Conservation (phyloP, 2,113 vertebrate species). For the Phyllopteryx taeniolatus region DNA sequence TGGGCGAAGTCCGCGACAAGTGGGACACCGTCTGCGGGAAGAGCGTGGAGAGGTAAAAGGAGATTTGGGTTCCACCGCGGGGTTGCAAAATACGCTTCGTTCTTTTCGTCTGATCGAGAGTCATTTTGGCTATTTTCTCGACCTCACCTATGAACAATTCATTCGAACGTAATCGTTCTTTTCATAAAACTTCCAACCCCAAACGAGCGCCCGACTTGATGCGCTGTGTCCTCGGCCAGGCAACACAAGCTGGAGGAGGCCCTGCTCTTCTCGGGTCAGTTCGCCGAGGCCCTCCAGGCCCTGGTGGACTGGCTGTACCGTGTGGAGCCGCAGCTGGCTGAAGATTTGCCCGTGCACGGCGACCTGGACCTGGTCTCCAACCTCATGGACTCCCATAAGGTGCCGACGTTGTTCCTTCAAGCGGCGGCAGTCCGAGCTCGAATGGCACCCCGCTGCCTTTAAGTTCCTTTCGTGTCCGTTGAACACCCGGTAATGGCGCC, state of each 20-base stretch:
- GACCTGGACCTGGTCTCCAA: constrained; percentile 97
- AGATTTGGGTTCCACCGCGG: neutral
- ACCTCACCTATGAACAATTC: too few relatives aligned
- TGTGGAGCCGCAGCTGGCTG: constrained; percentile 92
- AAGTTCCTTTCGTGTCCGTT: neutral
- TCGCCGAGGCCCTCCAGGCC: constrained; percentile 94
- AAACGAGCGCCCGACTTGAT: too few relatives aligned
- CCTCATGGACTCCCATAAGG: constrained; percentile 98
- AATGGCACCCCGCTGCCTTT: neutral
- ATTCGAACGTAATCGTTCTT: too few relatives aligned
- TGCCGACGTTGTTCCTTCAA: constrained; percentile 36
- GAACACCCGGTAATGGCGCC: neutral
- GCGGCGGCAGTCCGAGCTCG: neutral
- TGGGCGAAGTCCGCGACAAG: constrained; percentile 94
- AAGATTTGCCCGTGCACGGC: constrained; percentile 94
- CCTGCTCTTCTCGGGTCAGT: constrained; percentile 96
- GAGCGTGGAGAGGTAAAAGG: constrained; percentile 91
- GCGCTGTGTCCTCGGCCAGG: constrained; percentile 59
- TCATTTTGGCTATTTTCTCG: too few relatives aligned
- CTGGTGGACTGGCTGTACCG: constrained; percentile 97
- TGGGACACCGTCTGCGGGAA: constrained; percentile 99
- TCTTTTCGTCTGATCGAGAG: too few relatives aligned
- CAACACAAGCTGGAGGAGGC: constrained; percentile 99
- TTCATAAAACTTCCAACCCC: too few relatives aligned
- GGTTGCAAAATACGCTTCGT: too few relatives aligned